Percentiles rank a stretch among this genome's conserved stretches.
Conservation (phyloP, 1,140 invertebrate species). For the Hydropsyche tenuis region DNA sequence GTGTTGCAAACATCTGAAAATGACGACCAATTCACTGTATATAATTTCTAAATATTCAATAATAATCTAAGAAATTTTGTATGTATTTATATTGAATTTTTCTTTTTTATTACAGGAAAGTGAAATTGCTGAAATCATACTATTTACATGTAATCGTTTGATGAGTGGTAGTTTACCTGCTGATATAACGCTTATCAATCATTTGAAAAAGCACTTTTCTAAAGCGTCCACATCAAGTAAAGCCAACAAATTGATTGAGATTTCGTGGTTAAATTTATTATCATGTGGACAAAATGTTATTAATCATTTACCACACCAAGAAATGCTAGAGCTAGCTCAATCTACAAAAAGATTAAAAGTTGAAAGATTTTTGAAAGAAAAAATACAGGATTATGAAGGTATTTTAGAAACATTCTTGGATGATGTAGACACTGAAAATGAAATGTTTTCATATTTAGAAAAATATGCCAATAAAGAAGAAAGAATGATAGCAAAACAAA, state of each 20-base stretch:
- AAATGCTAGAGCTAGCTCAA: constrained; percentile 45
- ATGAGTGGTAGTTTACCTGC: constrained; percentile 41
- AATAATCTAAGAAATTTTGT: constrained; percentile 8
- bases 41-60: constrained; percentile 32
- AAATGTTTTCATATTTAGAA: constrained; percentile 58
- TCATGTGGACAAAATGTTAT: constrained; percentile 37
- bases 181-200: constrained; percentile 43
- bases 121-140: constrained; percentile 45
- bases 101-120: constrained; percentile 42
- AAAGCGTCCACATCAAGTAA: constrained; percentile 35
- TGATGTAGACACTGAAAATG: constrained; percentile 53
- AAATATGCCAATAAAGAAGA: constrained; percentile 45
- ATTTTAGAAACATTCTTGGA: constrained; percentile 56
- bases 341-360: constrained; percentile 44
- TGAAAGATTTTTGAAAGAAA: constrained; percentile 44
- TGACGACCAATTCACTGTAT: constrained; percentile 52
- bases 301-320: constrained; percentile 41
- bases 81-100: neutral
- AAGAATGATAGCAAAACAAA: constrained; percentile 51
- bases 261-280: constrained; percentile 42
- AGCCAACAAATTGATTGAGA: constrained; percentile 44
- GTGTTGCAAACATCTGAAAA: constrained; percentile 41
- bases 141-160: constrained; percentile 44
- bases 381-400: constrained; percentile 47
- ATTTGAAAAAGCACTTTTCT: constrained; percentile 46